phyloP scores from a whole-genome alignment of 2,113 vertebrate species.

The Notarius lentiginosus region DNA sequence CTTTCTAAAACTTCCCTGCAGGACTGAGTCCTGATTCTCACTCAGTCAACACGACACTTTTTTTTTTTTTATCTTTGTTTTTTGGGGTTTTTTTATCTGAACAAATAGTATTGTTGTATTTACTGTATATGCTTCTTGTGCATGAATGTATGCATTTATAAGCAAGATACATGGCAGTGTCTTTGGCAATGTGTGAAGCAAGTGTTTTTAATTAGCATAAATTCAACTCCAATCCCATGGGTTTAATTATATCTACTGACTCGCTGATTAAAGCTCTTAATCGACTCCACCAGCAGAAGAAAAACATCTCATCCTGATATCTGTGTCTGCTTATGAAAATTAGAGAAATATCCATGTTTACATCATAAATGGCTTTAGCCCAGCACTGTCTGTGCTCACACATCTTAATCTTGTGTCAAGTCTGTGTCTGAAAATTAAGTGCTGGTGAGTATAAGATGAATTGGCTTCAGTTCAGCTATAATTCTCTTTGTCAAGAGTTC shows the following conservation, averaged over 20 bases:
- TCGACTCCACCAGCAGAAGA: constrained; percentile 46
- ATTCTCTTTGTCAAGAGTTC: background rate
- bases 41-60: background rate
- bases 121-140: background rate
- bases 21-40: background rate
- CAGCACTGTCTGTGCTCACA: background rate
- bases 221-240: constrained; percentile 51
- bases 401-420: constrained; percentile 28
- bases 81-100: background rate
- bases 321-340: constrained; percentile 38
- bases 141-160: background rate
- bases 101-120: background rate
- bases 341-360: constrained; percentile 40
- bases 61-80: background rate
- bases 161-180: constrained; percentile 24
- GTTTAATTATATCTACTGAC: constrained; percentile 52
- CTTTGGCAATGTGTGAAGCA: constrained; percentile 40
- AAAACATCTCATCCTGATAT: constrained; percentile 43
- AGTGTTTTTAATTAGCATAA: constrained; percentile 51
- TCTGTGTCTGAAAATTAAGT: background rate
- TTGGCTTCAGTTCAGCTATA: background rate
- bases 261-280: constrained; percentile 53
- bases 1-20: background rate
- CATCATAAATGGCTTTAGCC: constrained; percentile 27
- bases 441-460: background rate